phyloP scores from a whole-genome alignment of 2,888 invertebrate species.

The Smittia aterrima region DNA sequence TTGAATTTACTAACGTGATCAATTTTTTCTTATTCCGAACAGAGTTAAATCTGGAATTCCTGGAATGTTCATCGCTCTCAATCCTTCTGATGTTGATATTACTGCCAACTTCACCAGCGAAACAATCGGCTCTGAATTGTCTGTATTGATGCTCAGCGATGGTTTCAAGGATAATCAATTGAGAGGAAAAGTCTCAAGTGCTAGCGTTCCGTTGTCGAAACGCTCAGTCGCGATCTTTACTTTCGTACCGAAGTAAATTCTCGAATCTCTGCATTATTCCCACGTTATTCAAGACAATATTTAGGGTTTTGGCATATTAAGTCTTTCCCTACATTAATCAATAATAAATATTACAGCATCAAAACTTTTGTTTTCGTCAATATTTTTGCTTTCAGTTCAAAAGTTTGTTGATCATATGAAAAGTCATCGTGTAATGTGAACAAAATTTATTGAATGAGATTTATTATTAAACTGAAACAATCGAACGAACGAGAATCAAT shows the following conservation, averaged over 20 bases:
- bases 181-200: conserved; percentile 56
- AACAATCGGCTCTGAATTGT: conserved; percentile 61
- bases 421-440: not conserved
- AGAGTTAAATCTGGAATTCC: conserved; percentile 74
- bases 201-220: conserved; percentile 60
- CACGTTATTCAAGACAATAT: not conserved
- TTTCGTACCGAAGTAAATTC: conserved; percentile 59
- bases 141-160: conserved; percentile 60
- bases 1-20: not conserved
- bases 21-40: conserved; percentile 34
- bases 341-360: not conserved
- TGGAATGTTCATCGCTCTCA: conserved; percentile 71
- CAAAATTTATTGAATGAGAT: conserved; percentile 2
- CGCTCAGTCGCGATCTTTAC: conserved; percentile 66
- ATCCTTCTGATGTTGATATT: conserved; percentile 58
- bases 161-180: conserved; percentile 52
- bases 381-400: too few relatives aligned
- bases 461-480: not conserved
- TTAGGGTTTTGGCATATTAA: not conserved
- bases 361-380: too few relatives aligned
- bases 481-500: not conserved
- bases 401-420: too few relatives aligned
- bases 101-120: conserved; percentile 59
- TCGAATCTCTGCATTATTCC: not conserved
- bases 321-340: not conserved